Evolutionary conservation across 2,113 vertebrate genomes (phyloP).

Genomic region (Nycticebus coucang): DNA sequence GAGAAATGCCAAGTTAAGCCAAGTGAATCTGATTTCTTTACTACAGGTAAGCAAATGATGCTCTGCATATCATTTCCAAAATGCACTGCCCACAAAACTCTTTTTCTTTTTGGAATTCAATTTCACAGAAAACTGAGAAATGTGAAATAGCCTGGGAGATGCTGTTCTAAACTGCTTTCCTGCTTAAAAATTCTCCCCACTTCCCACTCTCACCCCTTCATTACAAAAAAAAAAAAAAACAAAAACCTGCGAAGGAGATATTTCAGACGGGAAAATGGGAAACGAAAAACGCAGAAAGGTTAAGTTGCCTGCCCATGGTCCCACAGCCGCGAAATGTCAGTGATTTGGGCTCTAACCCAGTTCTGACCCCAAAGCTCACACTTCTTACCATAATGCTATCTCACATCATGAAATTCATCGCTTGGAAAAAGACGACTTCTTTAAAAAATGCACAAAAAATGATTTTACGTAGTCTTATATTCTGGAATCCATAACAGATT

Average conservation of each 20-base stretch:
- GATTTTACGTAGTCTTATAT: background rate
- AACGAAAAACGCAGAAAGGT: background rate
- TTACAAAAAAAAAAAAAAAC: background rate
- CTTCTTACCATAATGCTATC: background rate
- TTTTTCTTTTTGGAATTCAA: conserved; percentile 42
- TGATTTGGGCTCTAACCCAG: background rate
- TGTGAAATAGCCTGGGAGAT: background rate
- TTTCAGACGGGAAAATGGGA: background rate
- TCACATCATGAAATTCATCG: background rate
- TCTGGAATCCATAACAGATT: background rate
- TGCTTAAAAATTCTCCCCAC: background rate
- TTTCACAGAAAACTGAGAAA: background rate
- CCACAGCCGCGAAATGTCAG: background rate
- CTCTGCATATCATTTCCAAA: background rate
- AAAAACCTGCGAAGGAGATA: background rate
- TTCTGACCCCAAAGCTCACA: background rate
- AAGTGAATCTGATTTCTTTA: background rate
- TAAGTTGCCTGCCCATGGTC: background rate
- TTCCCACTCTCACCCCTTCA: background rate
- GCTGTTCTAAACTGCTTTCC: background rate
- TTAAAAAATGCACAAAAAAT: conserved; percentile 19
- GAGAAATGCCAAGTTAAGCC: background rate
- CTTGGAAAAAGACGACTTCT: background rate
- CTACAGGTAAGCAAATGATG: background rate
- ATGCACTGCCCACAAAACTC: background rate